Percentiles rank a stretch among this genome's conserved stretches.
These are phyloP conservation scores for Tetramorium alpestre DNA, from an alignment of 1,140 invertebrate genomes.

Conservation along the genomic window DNA sequence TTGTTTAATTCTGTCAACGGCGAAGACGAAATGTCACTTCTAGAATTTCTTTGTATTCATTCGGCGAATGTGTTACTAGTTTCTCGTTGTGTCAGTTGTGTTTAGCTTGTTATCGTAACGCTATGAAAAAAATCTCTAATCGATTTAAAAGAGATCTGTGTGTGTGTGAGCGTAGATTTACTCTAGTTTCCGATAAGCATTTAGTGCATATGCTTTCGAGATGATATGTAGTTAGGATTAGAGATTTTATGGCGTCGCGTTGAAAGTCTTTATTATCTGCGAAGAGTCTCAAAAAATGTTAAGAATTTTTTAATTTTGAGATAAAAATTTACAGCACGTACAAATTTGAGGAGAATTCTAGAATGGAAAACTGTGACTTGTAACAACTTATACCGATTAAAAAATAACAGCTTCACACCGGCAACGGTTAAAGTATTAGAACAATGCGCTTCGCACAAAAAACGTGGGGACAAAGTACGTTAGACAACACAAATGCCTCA, in stretches of 20 bases:
- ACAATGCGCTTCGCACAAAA: not conserved
- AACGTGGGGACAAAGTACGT: constrained; percentile 2
- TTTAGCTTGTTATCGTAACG: not conserved
- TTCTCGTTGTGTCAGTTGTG: not conserved
- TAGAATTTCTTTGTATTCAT: constrained; percentile 4
- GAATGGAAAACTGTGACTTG: not conserved
- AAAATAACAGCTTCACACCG: not conserved
- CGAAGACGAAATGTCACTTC: not conserved
- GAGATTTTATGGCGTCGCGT: not conserved
- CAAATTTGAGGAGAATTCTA: not conserved
- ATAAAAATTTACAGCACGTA: not conserved
- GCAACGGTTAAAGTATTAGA: not conserved
- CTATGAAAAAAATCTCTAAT: not conserved
- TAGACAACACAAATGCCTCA: not conserved
- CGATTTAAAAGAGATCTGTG: not conserved
- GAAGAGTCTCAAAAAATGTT: not conserved
- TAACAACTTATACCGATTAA: not conserved
- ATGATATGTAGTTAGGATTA: not conserved
- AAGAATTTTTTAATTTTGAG: not conserved
- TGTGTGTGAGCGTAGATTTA: not conserved
- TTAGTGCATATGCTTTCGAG: not conserved
- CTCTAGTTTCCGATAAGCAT: not conserved
- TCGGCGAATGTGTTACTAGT: not conserved
- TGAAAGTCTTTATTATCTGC: not conserved
- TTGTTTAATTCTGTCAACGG: constrained; percentile 6